Evolutionary conservation across 2,113 vertebrate genomes (phyloP).

Genomic region (Psittacula cyanocephala): DNA sequence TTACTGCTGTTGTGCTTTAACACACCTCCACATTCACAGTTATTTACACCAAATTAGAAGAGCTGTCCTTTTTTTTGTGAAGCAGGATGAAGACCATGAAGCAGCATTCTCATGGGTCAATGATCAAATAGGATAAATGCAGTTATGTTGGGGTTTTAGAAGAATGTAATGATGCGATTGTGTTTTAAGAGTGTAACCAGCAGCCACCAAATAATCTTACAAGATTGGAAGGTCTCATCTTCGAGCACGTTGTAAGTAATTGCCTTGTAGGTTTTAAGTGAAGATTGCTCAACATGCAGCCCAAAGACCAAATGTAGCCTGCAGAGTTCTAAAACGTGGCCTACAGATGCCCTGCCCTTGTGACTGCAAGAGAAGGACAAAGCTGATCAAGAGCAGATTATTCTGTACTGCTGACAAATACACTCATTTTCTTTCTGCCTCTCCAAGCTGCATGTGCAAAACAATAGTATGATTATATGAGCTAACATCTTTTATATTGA

Average conservation of each 20-base stretch:
- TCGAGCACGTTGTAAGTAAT: conserved; percentile 61
- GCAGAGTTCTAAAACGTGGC: conserved; percentile 66
- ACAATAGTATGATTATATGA: neutral
- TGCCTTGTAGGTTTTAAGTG: conserved; percentile 68
- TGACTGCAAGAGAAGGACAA: conserved; percentile 62
- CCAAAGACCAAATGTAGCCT: conserved; percentile 59
- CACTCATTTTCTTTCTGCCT: conserved; percentile 7
- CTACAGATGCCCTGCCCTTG: conserved; percentile 67
- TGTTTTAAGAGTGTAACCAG: conserved; percentile 51
- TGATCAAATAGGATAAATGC: conserved; percentile 66
- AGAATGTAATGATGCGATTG: conserved; percentile 50
- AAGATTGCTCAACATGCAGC: conserved; percentile 70
- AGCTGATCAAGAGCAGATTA: conserved; percentile 37
- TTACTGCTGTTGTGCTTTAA: conserved; percentile 42
- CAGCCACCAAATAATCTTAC: conserved; percentile 62
- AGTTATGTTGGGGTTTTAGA: conserved; percentile 39
- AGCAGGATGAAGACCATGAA: conserved; percentile 34
- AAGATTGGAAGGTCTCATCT: conserved; percentile 68
- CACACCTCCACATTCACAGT: conserved; percentile 9
- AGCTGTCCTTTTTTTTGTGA: conserved; percentile 10
- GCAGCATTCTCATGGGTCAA: conserved; percentile 50
- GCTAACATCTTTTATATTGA: neutral
- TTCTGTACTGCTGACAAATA: conserved; percentile 28
- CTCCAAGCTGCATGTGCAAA: neutral
- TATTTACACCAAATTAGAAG: conserved; percentile 52